phyloP scores from a whole-genome alignment of 2,888 invertebrate species.

The Dinocampus coccinellae region DNA sequence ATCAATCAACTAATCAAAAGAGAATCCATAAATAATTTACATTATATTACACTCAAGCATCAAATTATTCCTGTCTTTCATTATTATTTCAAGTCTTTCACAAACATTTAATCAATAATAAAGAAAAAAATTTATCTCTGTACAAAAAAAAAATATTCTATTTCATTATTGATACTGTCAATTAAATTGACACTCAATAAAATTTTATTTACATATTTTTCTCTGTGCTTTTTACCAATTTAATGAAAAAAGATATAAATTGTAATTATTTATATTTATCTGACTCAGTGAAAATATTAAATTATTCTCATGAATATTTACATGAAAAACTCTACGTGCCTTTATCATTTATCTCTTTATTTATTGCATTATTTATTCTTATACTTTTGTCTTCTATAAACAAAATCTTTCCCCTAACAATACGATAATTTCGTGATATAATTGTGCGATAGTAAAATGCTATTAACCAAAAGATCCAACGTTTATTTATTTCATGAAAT shows the following conservation, averaged over 20 bases:
- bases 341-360: conserved; percentile 3
- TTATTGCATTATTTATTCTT: not conserved
- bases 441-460: not conserved
- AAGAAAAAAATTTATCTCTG: too few species aligned
- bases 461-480: conserved; percentile 5
- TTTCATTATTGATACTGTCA: too few species aligned
- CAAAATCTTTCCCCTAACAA: not conserved
- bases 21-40: not conserved
- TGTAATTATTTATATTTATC: too few species aligned
- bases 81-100: too few species aligned
- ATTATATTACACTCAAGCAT: too few species aligned
- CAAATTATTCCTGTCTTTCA: too few species aligned
- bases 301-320: not conserved
- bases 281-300: too few species aligned
- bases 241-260: not conserved
- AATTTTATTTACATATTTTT: not conserved
- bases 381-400: not conserved
- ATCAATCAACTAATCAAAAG: not conserved
- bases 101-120: too few species aligned
- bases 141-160: not conserved
- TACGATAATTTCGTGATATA: conserved; percentile 14
- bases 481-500: conserved; percentile 22
- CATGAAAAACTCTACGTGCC: not conserved
- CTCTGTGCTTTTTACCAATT: not conserved
- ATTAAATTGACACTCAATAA: too few species aligned